Base-by-base conservation (phyloP, 2,113 vertebrate genomes). In the Pyrgilauda ruficollis region DNA sequence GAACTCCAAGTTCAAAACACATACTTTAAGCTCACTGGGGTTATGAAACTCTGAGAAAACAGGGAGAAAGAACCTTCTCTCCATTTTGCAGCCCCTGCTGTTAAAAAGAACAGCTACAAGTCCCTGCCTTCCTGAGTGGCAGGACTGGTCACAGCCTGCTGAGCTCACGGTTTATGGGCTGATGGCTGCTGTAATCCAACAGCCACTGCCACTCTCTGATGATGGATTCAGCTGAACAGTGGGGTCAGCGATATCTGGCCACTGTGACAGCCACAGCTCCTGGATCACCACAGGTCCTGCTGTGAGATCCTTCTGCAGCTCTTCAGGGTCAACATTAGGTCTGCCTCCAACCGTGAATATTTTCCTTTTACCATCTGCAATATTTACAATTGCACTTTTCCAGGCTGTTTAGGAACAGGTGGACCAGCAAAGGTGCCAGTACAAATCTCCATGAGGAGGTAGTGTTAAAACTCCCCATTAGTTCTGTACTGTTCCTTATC, bases 221-320 rank as follows among this genome's bases (percentile, higher is more conserved):
- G 79, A 88, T 19, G 89, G 88, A 69, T 69, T 66, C 0, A 2
- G 43, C 37, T 76, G 35, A 94, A 52, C 84, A 79, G 62, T 7
- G 2, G 58, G 92, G 84, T 87, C 93, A 89, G 2, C 0, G 0
- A 23, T 66, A 86, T 50, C 50, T 86, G 70, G 72, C 94, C 78
- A 69, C 59, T 76, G 53, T 56, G 70, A 94, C 82, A 93, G 75
- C 58, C 49, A 52, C 1, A 5, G 67, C 70, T 91, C 46, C 87
- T 50, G 62, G 52, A 91, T 91, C 81, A 93, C 62, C 84, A 82
- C 81, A 85, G 74, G 49, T 55, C 87, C 79, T 58, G 68, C 92
- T 93, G 92, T 46, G 90, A 97, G 47, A 90, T 86, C 59, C 72
- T 93, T 89, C 91, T 88, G 49, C 59, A 82, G 11, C 59, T 86